Conservation (phyloP, 2,888 invertebrate species). For the Crocallis elinguaria region DNA sequence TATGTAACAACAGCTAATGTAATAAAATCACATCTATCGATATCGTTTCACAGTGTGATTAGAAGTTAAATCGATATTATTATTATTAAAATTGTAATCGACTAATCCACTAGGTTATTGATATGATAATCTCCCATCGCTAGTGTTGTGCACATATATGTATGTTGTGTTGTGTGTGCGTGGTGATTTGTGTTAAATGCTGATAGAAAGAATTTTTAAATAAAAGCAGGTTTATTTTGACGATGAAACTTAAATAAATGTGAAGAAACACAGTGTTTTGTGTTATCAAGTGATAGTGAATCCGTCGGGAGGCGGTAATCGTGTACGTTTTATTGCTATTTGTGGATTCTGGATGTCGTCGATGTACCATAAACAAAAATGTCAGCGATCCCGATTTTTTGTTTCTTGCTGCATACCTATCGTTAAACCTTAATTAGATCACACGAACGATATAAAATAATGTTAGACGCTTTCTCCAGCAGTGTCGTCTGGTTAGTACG, state of each 20-base stretch:
- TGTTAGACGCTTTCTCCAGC: constrained; percentile 73
- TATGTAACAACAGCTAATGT: too few species aligned
- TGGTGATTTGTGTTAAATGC: constrained; percentile 85
- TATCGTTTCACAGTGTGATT: background rate
- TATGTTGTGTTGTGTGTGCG: constrained; percentile 85
- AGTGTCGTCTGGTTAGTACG: constrained; percentile 56
- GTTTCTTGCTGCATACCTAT: constrained; percentile 82
- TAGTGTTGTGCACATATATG: constrained; percentile 61
- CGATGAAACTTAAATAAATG: constrained; percentile 82
- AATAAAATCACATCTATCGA: constrained; percentile 10
- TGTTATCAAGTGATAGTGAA: constrained; percentile 82
- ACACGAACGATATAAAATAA: constrained; percentile 81
- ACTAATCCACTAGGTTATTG: constrained; percentile 30
- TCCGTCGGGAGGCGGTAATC: constrained; percentile 84
- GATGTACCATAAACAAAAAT: constrained; percentile 86
- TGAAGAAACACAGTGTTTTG: constrained; percentile 78
- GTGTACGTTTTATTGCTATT: constrained; percentile 83
- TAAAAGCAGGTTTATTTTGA: constrained; percentile 77
- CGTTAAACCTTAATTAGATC: constrained; percentile 81
- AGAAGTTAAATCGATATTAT: constrained; percentile 2
- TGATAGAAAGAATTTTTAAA: constrained; percentile 83
- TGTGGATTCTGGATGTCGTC: constrained; percentile 83
- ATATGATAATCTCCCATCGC: constrained; percentile 35
- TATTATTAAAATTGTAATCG: constrained; percentile 20
- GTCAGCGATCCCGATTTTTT: constrained; percentile 86